Evolutionary conservation across 2,797 vertebrate species (phyloP).

Genomic region (Sebastes taczanowskii): DNA sequence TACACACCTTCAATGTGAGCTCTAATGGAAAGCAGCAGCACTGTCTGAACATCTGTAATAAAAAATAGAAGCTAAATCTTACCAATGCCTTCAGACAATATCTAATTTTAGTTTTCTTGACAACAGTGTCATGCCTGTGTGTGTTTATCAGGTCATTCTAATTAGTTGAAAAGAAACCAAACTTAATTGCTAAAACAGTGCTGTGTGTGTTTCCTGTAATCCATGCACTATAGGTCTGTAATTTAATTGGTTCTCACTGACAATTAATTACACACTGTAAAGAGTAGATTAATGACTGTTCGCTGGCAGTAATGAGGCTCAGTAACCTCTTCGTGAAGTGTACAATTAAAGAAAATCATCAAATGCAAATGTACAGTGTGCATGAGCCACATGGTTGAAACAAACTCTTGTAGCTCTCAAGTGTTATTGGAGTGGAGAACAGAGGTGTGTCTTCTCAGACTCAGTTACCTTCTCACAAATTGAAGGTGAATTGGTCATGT

Average conservation of each 20-base stretch:
- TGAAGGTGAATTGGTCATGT: not conserved
- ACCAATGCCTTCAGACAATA: not conserved
- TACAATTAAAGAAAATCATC: constrained; percentile 5
- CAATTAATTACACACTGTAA: constrained; percentile 4
- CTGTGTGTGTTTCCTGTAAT: not conserved
- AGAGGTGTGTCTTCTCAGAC: not conserved
- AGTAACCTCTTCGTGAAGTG: constrained; percentile 18
- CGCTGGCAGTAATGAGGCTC: constrained; percentile 1
- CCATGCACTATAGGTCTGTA: not conserved
- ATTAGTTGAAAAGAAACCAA: not conserved
- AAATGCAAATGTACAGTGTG: not conserved
- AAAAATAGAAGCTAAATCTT: not conserved
- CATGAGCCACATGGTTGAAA: not conserved
- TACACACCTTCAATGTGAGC: not conserved
- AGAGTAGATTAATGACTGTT: constrained; percentile 3
- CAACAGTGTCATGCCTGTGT: too few species aligned
- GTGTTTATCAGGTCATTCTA: not conserved
- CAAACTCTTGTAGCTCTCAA: not conserved
- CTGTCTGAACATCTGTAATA: not conserved
- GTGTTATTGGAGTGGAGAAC: not conserved
- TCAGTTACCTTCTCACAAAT: not conserved
- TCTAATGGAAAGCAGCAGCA: not conserved
- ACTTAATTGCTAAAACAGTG: not conserved
- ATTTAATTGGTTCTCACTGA: constrained; percentile 9
- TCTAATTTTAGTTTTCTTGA: not conserved